These are phyloP conservation scores for Drosophila testacea DNA, from an alignment of 2,888 invertebrate genomes.

Conservation along the genomic window DNA sequence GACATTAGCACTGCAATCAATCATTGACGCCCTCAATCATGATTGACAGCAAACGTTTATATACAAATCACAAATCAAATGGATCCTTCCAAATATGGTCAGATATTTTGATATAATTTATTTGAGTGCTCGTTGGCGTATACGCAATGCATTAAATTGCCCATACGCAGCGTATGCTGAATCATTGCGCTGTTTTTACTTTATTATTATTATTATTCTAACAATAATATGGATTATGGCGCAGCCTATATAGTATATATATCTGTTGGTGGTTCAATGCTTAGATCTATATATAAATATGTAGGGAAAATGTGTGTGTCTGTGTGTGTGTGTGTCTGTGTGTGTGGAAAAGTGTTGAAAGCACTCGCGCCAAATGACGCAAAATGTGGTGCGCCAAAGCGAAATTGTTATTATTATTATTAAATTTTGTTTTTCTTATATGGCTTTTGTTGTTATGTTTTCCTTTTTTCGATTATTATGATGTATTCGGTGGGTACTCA, in stretches of 20 bases:
- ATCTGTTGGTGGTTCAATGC: slow-evolving; percentile 33
- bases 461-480: slow-evolving; percentile 25
- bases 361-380: slow-evolving; percentile 67
- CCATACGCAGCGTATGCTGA: slow-evolving; percentile 65
- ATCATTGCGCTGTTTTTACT: slow-evolving; percentile 22
- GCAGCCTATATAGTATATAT: slow-evolving; percentile 26
- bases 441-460: neutral
- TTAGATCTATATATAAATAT: slow-evolving; percentile 34
- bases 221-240: slow-evolving; percentile 42
- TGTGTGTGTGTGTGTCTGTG: slow-evolving; percentile 4
- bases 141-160: slow-evolving; percentile 57
- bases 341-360: slow-evolving; percentile 54
- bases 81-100: neutral
- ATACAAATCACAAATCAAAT: neutral
- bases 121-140: slow-evolving; percentile 39
- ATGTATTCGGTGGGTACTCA: slow-evolving; percentile 27
- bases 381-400: slow-evolving; percentile 66
- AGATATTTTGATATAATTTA: neutral
- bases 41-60: slow-evolving; percentile 2
- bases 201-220: slow-evolving; percentile 37
- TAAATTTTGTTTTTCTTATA: slow-evolving; percentile 6
- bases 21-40: slow-evolving; percentile 8
- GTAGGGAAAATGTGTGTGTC: slow-evolving; percentile 2
- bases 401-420: slow-evolving; percentile 67
- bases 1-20: slow-evolving; percentile 1